Percentiles rank a stretch among this genome's conserved stretches.
These are phyloP conservation scores for Chouioia cunea DNA, from an alignment of 2,888 invertebrate species.

Conservation along the genomic window DNA sequence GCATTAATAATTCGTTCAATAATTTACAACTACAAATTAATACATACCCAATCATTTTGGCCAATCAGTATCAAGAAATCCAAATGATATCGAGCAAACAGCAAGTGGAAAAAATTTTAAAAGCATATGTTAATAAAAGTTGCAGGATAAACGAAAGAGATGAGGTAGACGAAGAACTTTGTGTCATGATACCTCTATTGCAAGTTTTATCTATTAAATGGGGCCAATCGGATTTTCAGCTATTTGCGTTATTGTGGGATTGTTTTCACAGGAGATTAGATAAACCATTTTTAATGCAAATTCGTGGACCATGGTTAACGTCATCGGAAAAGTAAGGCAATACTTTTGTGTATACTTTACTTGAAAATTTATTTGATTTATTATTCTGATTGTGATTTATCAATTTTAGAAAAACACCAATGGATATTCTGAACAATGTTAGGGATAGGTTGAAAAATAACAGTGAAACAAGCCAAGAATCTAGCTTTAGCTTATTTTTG, in stretches of 20 bases:
- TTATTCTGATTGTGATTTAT: neutral
- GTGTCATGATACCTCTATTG: conserved; percentile 68
- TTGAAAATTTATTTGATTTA: conserved; percentile 1
- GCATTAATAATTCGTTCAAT: conserved; percentile 1
- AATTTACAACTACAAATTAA: neutral
- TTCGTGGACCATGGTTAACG: conserved; percentile 65
- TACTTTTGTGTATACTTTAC: conserved; percentile 8
- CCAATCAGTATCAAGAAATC: conserved; percentile 43
- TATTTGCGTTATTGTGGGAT: conserved; percentile 72
- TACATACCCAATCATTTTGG: conserved; percentile 34
- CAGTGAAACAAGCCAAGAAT: conserved; percentile 60
- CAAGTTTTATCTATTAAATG: conserved; percentile 68
- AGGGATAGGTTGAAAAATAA: conserved; percentile 62
- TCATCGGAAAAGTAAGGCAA: conserved; percentile 68
- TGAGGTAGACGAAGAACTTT: conserved; percentile 69
- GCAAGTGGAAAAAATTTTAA: conserved; percentile 69
- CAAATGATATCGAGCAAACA: conserved; percentile 66
- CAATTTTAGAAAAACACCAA: conserved; percentile 55
- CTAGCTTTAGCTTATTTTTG: conserved; percentile 70
- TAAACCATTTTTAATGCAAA: conserved; percentile 70
- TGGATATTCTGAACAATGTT: conserved; percentile 64
- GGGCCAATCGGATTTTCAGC: conserved; percentile 70
- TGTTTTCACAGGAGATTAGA: conserved; percentile 73
- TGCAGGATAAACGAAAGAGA: conserved; percentile 63
- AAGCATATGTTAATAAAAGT: conserved; percentile 67